These are phyloP conservation scores for Alloplasta piceator DNA, from an alignment of 2,888 invertebrate genomes.

Conservation along the genomic window DNA sequence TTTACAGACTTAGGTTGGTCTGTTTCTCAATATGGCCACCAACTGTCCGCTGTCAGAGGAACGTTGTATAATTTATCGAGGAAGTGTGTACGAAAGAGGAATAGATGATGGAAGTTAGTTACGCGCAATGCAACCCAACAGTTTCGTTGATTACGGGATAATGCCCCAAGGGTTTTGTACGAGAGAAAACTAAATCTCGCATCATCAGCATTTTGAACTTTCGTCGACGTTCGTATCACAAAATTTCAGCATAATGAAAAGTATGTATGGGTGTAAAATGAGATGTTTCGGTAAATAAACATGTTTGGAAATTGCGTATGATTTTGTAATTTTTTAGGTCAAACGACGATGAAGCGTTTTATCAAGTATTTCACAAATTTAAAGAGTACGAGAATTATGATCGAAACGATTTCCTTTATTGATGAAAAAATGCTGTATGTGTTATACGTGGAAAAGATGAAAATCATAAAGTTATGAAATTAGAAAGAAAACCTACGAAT, in stretches of 20 bases:
- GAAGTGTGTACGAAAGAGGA: not conserved
- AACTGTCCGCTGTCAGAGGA: not conserved
- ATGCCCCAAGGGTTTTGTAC: conserved; percentile 13
- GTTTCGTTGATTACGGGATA: conserved; percentile 46
- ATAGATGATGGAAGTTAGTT: conserved; percentile 39
- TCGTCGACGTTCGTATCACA: not conserved
- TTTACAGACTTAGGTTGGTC: not conserved
- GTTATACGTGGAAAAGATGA: no score
- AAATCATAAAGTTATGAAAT: no score
- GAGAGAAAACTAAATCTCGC: conserved; percentile 27
- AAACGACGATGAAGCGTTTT: no score
- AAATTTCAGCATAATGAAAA: conserved; percentile 17
- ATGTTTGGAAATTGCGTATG: no score
- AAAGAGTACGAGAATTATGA: no score
- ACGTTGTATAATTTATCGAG: conserved; percentile 28
- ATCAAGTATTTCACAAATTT: no score
- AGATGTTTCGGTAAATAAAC: no score
- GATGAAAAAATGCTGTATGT: no score
- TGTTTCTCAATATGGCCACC: conserved; percentile 19
- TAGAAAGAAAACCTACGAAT: no score
- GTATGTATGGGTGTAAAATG: no score
- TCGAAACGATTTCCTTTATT: no score
- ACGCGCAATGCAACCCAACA: conserved; percentile 8
- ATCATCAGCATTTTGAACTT: conserved; percentile 34
- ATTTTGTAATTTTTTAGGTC: no score